A percentile compares a stretch with the other conserved stretches of the same genome.
phyloP scores from a whole-genome alignment of 2,113 vertebrate species.

The Perca flavescens region DNA sequence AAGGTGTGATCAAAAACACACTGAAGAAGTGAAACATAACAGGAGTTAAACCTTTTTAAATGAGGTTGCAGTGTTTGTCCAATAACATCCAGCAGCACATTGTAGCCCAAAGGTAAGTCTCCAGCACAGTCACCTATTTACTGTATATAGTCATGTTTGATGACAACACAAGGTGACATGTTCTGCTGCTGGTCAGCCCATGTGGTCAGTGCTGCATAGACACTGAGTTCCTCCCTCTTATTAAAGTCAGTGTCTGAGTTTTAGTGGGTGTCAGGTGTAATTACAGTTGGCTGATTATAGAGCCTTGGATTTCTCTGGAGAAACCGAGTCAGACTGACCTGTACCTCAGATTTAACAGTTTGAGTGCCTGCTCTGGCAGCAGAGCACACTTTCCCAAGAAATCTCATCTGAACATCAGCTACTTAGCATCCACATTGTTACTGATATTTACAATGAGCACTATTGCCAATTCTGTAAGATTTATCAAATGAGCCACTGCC shows the following conservation, averaged over 20 bases:
- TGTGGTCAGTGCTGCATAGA: constrained; percentile 58
- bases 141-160: constrained; percentile 38
- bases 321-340: constrained; percentile 29
- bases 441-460: constrained; percentile 3
- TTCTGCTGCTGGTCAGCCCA: constrained; percentile 27
- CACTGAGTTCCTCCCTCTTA: constrained; percentile 55
- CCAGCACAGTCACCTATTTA: constrained; percentile 34
- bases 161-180: constrained; percentile 53
- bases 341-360: constrained; percentile 18
- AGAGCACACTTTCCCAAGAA: constrained; percentile 4
- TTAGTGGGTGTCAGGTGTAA: constrained; percentile 54
- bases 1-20: not conserved
- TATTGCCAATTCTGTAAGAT: constrained; percentile 10
- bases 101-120: not conserved
- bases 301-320: constrained; percentile 36
- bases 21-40: not conserved
- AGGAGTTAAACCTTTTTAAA: not conserved
- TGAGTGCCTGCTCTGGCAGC: not conserved
- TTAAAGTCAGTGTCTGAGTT: constrained; percentile 63
- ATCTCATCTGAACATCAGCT: constrained; percentile 13
- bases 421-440: not conserved
- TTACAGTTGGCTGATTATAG: constrained; percentile 63
- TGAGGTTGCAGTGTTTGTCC: not conserved
- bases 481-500: constrained; percentile 30
- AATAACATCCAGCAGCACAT: not conserved